phyloP scores from a whole-genome alignment of 2,888 invertebrate species.

The Acrobasis suavella region DNA sequence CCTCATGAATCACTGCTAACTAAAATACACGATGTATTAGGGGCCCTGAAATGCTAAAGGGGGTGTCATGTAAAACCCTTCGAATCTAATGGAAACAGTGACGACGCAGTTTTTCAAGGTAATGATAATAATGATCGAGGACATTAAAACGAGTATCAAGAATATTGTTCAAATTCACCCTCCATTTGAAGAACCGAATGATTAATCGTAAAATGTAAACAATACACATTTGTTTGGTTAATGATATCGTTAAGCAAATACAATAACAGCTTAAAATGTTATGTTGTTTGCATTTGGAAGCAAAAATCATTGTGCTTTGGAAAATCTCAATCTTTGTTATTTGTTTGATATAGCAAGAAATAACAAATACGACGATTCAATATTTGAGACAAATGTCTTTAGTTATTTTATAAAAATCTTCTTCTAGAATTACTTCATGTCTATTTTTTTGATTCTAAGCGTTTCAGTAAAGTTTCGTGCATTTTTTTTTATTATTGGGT shows the following conservation, averaged over 20 bases:
- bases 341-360: not conserved
- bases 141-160: not conserved
- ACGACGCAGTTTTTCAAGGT: not conserved
- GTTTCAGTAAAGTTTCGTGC: too few species aligned
- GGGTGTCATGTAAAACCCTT: not conserved
- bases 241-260: slow-evolving; percentile 1
- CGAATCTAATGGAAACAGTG: not conserved
- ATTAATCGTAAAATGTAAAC: not conserved
- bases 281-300: not conserved
- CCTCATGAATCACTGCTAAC: too few species aligned
- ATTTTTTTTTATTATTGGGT: too few species aligned
- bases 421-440: too few species aligned
- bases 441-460: too few species aligned
- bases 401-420: too few species aligned
- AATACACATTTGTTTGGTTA: not conserved
- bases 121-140: not conserved
- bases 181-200: not conserved
- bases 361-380: not conserved
- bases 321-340: not conserved
- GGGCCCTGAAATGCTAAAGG: too few species aligned
- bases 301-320: not conserved
- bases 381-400: too few species aligned
- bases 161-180: not conserved
- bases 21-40: too few species aligned
- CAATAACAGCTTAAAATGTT: not conserved